phyloP scores from a whole-genome alignment of 2,113 vertebrate genomes.

The Otolemur garnettii region DNA sequence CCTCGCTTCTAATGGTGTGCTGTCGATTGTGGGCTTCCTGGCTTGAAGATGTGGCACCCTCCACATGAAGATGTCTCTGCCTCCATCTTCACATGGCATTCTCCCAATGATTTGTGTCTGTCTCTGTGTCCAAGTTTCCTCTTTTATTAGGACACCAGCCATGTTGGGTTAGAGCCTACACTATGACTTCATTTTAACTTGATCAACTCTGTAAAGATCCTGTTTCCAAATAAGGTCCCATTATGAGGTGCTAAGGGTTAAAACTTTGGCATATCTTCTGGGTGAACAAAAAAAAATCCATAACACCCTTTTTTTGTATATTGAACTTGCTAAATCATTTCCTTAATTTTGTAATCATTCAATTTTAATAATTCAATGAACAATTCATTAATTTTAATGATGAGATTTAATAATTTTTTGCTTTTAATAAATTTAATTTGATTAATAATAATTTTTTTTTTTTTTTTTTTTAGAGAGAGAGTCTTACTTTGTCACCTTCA shows the following conservation, averaged over 20 bases:
- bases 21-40: neutral
- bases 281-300: neutral
- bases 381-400: no score
- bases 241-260: neutral
- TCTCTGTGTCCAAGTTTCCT: neutral
- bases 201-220: neutral
- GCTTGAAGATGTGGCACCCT: rapidly evolving
- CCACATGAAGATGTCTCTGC: no score
- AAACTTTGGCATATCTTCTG: neutral
- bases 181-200: neutral
- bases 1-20: neutral
- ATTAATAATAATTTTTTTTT: no score
- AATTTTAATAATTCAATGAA: no score
- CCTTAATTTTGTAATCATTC: no score
- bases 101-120: neutral
- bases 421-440: no score
- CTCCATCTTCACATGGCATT: neutral
- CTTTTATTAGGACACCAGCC: neutral
- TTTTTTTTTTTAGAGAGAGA: no score
- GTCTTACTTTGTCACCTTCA: no score
- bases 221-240: neutral
- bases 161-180: neutral
- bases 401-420: no score
- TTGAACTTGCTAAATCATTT: no score
- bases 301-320: no score